phyloP scores from a whole-genome alignment of 2,797 vertebrate species.

The Acanthurus tractus region DNA sequence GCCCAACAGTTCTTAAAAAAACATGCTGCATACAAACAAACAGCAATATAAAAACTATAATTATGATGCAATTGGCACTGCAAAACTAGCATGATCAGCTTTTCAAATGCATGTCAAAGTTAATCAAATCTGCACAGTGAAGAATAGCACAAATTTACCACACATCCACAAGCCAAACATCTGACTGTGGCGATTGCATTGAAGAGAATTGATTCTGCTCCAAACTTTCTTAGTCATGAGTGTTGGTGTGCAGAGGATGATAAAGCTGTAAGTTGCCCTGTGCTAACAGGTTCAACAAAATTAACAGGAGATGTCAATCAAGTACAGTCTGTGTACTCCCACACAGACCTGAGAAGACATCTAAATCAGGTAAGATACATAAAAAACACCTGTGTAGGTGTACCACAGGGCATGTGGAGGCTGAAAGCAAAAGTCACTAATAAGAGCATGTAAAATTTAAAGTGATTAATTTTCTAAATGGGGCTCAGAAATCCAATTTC shows the following conservation, averaged over 20 bases:
- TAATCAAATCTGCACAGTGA: not conserved
- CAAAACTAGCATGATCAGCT: not conserved
- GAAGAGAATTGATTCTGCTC: not conserved
- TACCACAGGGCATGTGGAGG: not conserved
- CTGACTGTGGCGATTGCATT: conserved; percentile 6
- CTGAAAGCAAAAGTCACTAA: not conserved
- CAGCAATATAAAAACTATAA: not conserved
- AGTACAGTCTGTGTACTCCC: conserved; percentile 8
- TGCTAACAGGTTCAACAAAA: conserved; percentile 2
- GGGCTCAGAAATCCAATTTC: not conserved
- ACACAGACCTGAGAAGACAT: conserved; percentile 10
- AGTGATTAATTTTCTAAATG: not conserved
- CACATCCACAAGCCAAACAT: not conserved
- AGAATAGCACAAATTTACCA: not conserved
- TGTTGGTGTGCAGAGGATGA: conserved; percentile 2
- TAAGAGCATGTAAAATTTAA: not conserved
- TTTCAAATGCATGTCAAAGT: not conserved
- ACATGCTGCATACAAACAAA: not conserved
- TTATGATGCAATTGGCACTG: not conserved
- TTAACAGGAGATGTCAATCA: conserved; percentile 22
- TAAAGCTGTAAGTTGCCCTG: conserved; percentile 10
- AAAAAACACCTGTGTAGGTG: not conserved
- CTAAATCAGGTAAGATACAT: conserved; percentile 13
- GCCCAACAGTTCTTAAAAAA: not conserved
- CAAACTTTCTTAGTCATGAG: conserved; percentile 10